phyloP scores from a whole-genome alignment of 2,888 invertebrate species.

The Meandrusa payeni region DNA sequence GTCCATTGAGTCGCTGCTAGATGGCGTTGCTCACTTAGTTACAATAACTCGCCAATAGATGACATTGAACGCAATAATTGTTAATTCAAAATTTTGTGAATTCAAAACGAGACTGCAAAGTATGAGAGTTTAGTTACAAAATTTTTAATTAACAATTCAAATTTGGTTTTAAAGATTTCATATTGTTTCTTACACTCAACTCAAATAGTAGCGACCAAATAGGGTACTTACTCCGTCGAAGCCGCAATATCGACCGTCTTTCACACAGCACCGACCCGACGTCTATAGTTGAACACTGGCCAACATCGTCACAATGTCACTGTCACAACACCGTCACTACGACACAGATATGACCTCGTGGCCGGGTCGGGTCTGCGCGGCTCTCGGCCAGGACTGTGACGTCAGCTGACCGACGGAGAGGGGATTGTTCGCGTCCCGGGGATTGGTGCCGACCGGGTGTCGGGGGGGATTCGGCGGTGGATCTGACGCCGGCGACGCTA shows the following conservation, averaged over 20 bases:
- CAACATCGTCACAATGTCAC: conserved; percentile 24
- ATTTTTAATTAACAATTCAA: conserved; percentile 8
- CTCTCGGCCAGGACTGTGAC: conserved; percentile 81
- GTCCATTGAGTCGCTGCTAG: conserved; percentile 43
- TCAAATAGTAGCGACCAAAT: too few relatives aligned
- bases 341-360: conserved; percentile 77
- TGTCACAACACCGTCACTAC: conserved; percentile 53
- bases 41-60: conserved; percentile 5
- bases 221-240: too few relatives aligned
- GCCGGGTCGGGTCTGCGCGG: conserved; percentile 55
- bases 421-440: conserved; percentile 95
- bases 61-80: conserved; percentile 13
- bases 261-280: too few relatives aligned
- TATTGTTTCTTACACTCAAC: too few relatives aligned
- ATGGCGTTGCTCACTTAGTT: conserved; percentile 38
- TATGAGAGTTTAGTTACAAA: neutral
- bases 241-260: too few relatives aligned
- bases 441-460: conserved; percentile 94
- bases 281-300: too few relatives aligned
- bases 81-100: conserved; percentile 6
- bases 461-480: conserved; percentile 79
- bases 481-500: conserved; percentile 90
- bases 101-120: neutral
- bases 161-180: neutral
- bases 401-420: conserved; percentile 94